Evolutionary conservation across 2,113 vertebrate genomes (phyloP).

Genomic region (Tylochromis polylepis): DNA sequence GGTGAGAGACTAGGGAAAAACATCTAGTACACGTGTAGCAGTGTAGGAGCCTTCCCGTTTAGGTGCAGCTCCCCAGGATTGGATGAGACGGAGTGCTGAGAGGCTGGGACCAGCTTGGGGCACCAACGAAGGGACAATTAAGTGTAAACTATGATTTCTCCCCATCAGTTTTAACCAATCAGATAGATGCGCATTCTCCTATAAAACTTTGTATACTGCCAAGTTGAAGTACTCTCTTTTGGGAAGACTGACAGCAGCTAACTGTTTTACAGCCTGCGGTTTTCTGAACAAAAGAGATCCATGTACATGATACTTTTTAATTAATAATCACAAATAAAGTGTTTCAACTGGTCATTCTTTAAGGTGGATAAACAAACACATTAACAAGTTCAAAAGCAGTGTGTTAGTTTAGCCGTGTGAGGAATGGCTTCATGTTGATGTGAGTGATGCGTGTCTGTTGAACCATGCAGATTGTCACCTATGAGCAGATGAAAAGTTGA

Average conservation of each 20-base stretch:
- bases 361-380: too few relatives aligned
- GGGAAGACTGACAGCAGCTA: too few relatives aligned
- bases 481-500: constrained; percentile 87
- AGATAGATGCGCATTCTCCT: neutral
- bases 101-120: neutral
- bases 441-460: accelerated
- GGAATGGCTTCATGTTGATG: neutral
- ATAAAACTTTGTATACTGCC: neutral
- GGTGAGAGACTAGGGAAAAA: neutral
- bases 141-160: neutral
- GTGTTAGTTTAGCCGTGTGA: neutral
- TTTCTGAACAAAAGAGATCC: too few relatives aligned
- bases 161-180: neutral
- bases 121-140: neutral
- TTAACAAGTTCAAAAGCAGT: accelerated
- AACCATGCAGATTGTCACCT: constrained; percentile 70
- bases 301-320: too few relatives aligned
- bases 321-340: too few relatives aligned
- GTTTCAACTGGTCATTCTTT: too few relatives aligned
- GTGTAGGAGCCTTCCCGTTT: neutral
- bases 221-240: neutral
- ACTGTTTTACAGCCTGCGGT: too few relatives aligned
- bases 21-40: neutral
- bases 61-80: neutral
- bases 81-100: accelerated